phyloP scores from a whole-genome alignment of 2,888 invertebrate genomes.

The Steinernema scapterisci region DNA sequence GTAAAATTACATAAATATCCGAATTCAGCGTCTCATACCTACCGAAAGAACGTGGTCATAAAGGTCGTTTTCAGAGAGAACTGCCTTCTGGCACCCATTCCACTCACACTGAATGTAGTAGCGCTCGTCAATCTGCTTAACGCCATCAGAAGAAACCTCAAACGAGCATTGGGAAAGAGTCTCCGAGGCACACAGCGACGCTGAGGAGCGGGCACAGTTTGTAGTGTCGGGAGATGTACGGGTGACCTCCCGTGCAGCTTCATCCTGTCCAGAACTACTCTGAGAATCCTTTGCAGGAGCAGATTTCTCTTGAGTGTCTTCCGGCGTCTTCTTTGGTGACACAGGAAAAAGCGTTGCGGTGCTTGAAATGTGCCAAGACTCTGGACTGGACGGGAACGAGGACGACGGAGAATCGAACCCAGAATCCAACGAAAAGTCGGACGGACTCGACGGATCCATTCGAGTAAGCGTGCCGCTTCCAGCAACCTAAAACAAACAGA shows the following conservation, averaged over 20 bases:
- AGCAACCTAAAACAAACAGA: constrained; percentile 2
- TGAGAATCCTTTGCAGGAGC: no score
- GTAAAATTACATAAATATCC: no score
- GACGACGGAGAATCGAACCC: constrained; percentile 37
- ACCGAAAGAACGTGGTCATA: constrained; percentile 40
- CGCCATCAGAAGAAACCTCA: background rate
- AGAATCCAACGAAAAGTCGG: constrained; percentile 38
- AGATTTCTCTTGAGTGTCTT: no score
- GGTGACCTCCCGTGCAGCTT: background rate
- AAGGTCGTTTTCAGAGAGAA: constrained; percentile 41
- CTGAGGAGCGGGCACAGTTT: background rate
- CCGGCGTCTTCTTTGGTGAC: background rate
- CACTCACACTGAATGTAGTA: constrained; percentile 33
- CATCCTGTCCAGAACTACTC: background rate
- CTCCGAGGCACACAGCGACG: constrained; percentile 14
- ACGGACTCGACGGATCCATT: constrained; percentile 38
- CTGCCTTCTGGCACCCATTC: constrained; percentile 35
- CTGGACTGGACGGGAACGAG: constrained; percentile 37
- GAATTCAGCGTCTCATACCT: no score
- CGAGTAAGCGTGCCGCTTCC: constrained; percentile 9
- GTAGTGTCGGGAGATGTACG: no score
- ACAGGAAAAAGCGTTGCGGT: constrained; percentile 21
- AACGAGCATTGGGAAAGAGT: constrained; percentile 20
- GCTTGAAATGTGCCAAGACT: constrained; percentile 22
- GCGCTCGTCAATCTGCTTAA: background rate